Percentiles rank a stretch among this genome's conserved stretches.
These are phyloP conservation scores for Tiliqua scincoides DNA, from an alignment of 2,113 vertebrate species.

Conservation along the genomic window DNA sequence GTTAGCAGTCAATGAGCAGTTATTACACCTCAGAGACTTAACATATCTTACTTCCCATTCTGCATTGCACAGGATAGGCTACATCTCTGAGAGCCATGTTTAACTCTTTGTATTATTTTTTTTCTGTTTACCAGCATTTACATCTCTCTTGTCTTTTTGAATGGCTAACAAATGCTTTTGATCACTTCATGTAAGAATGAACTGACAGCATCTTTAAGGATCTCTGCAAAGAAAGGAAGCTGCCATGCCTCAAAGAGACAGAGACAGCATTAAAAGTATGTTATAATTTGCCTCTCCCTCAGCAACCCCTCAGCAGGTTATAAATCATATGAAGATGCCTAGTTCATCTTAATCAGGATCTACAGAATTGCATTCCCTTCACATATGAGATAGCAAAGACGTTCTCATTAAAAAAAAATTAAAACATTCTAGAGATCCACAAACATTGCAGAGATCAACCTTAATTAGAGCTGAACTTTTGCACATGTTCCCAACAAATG, in stretches of 20 bases:
- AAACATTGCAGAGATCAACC: too few species aligned
- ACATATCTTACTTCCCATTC: conserved; percentile 12
- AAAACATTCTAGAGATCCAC: too few species aligned
- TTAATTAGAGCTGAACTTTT: too few species aligned
- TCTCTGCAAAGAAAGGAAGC: background rate
- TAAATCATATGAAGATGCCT: background rate
- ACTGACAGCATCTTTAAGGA: background rate
- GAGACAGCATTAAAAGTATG: background rate
- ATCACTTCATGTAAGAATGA: background rate
- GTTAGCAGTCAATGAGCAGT: conserved; percentile 28
- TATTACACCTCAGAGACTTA: conserved; percentile 29
- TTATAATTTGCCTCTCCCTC: background rate
- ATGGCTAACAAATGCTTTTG: background rate
- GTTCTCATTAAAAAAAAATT: background rate
- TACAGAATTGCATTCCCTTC: background rate
- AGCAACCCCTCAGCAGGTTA: background rate
- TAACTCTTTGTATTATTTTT: background rate
- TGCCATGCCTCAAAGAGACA: background rate
- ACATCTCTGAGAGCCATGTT: conserved; percentile 25
- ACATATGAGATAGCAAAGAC: background rate
- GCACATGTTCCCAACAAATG: too few species aligned
- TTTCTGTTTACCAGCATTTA: background rate
- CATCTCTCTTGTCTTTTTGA: background rate
- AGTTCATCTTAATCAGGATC: background rate
- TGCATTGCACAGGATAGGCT: background rate